Conservation (phyloP, 2,888 invertebrate genomes). For the Boloria euphrosyne region DNA sequence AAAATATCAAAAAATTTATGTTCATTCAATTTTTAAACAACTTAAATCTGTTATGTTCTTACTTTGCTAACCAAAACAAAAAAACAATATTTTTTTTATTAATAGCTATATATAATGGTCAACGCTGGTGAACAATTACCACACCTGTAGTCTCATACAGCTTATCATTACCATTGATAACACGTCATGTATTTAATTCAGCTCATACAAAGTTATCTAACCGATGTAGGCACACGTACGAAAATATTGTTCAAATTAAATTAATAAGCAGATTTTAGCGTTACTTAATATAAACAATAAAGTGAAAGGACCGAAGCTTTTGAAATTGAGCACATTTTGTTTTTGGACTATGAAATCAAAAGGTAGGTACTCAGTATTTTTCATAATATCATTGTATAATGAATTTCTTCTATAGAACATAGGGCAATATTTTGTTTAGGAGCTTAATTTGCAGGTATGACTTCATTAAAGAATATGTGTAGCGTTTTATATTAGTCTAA, state of each 20-base stretch:
- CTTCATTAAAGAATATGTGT: too few species aligned
- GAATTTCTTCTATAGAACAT: too few species aligned
- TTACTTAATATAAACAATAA: too few species aligned
- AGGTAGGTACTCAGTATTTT: neutral
- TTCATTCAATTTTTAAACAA: too few species aligned
- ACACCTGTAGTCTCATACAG: constrained; percentile 34
- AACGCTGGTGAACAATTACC: constrained; percentile 25
- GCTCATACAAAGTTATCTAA: constrained; percentile 66
- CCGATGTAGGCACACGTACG: constrained; percentile 54
- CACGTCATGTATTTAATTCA: constrained; percentile 61
- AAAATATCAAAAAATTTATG: too few species aligned
- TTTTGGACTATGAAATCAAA: neutral
- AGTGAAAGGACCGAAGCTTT: neutral
- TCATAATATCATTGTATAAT: neutral
- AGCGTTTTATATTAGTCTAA: too few species aligned
- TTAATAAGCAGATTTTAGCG: neutral
- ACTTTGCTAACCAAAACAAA: too few species aligned
- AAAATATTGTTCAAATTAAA: constrained; percentile 31
- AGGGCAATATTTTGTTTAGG: too few species aligned
- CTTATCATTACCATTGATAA: constrained; percentile 65
- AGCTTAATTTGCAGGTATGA: too few species aligned
- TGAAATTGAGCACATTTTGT: neutral
- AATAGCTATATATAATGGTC: constrained; percentile 25
- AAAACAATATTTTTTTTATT: neutral
- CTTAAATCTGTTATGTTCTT: too few species aligned